Conservation (phyloP, 2,797 vertebrate genomes). For the Iguana delicatissima region DNA sequence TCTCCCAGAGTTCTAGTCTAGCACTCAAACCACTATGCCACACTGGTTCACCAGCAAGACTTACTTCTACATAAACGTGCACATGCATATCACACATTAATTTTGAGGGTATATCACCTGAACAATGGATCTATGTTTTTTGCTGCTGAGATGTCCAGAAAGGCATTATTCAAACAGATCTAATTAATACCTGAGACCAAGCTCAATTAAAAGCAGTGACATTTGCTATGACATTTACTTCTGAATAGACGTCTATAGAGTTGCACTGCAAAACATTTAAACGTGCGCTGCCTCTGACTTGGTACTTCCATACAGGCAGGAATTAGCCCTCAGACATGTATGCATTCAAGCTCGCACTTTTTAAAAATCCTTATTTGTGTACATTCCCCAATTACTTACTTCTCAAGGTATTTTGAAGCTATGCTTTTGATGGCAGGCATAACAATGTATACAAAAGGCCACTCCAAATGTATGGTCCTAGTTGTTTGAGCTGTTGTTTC, state of each 20-base stretch:
- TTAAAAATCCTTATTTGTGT: not conserved
- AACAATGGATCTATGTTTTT: not conserved
- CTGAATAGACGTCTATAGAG: not conserved
- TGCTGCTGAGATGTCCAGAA: not conserved
- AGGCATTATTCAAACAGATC: not conserved
- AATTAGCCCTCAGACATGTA: not conserved
- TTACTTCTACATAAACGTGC: not conserved
- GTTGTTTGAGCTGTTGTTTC: not conserved
- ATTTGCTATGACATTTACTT: not conserved
- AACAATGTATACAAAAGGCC: not conserved
- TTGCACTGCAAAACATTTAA: not conserved
- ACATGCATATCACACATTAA: not conserved
- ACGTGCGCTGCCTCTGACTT: not conserved
- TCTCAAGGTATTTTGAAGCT: slow-evolving; percentile 19
- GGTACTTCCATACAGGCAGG: not conserved
- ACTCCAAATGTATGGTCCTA: too few relatives aligned
- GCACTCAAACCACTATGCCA: too few relatives aligned
- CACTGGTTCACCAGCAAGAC: too few relatives aligned
- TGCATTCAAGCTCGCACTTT: not conserved
- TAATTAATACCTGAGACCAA: not conserved
- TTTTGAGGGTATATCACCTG: not conserved
- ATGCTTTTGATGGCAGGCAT: not conserved
- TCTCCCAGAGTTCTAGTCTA: not conserved
- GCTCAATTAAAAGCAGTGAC: not conserved
- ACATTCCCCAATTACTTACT: not conserved